Base-by-base conservation (phyloP, 2,113 vertebrate species). In the Phaethon lepturus region DNA sequence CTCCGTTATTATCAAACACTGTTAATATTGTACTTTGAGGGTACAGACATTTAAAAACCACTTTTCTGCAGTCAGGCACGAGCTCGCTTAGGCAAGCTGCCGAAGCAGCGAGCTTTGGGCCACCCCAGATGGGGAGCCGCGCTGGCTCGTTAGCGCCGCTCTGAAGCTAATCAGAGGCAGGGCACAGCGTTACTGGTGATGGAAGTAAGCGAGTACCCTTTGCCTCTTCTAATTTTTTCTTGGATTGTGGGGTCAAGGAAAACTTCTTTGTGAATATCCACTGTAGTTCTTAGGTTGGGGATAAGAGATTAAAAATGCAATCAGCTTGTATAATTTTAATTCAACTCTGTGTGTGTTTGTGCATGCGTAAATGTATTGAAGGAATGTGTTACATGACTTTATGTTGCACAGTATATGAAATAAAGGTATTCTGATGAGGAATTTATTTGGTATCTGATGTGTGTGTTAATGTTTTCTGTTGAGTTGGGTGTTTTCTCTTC, bases 1-100 rank as follows among this genome's bases (percentile, higher is more conserved):
- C 1, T 15, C 50, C 1, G 0, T 18, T 26, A 1, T 6, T 11
- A 29, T 9, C 40, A 3, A 20, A 23, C 7, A 0, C 13, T 3
- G 0, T 31, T 35, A 3, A 15, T 16, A 6, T 13, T 24, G 2
- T n/a, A 4, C 2, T 35, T 20, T 7, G 22, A 2, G 56, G 29
- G 9, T 22, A 3, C 9, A 9, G 38, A 7, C 11, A 2, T 22
- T 69, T 11, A 25, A 64, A 55, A 64, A 55, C 17, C 11, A 0
- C 10, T 7, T 28, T 10, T 38, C 67, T 15, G 49, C 24, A 2
- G 52, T 5, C n/a, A 18, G 44, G 6, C 4, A 1, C 11, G 62
- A 67, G 72, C 45, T 77, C 1, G 3, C n/a, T 86, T 15, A 26
- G 56, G 6, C 10, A 17, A 28, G 50, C 5, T 45, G 59, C 33